Conservation (phyloP, 1,140 invertebrate species). For the Hylaeus anthracinus region DNA sequence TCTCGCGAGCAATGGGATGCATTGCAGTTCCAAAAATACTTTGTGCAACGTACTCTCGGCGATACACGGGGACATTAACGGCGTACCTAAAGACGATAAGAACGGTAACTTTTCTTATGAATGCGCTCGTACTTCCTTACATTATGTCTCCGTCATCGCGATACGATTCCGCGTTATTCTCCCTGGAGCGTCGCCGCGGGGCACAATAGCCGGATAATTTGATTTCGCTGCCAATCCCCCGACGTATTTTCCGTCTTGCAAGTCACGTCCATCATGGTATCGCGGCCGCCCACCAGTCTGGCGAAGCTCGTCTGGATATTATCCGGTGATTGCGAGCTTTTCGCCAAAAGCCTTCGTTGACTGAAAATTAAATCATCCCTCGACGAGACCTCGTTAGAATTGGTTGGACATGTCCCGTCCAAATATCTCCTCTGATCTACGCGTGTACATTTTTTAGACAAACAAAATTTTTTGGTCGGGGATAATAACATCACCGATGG, state of each 20-base stretch:
- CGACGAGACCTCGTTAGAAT: constrained; percentile 31
- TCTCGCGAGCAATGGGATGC: constrained; percentile 29
- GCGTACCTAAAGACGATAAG: constrained; percentile 16
- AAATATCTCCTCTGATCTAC: neutral
- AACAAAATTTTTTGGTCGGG: too few species aligned
- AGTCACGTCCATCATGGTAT: constrained; percentile 32
- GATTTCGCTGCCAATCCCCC: neutral
- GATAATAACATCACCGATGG: too few species aligned
- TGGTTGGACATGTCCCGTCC: neutral
- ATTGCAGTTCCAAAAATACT: constrained; percentile 31
- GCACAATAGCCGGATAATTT: constrained; percentile 26
- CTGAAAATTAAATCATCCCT: constrained; percentile 36
- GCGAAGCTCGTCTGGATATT: constrained; percentile 21
- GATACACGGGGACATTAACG: constrained; percentile 12
- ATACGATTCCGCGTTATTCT: constrained; percentile 1
- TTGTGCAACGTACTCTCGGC: neutral
- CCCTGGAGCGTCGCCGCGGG: too few species aligned
- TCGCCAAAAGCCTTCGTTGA: constrained; percentile 5
- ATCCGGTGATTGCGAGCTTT: constrained; percentile 45
- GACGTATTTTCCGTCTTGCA: constrained; percentile 12
- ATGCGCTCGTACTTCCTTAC: constrained; percentile 10
- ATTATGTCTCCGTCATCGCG: constrained; percentile 22
- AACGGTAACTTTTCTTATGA: constrained; percentile 23
- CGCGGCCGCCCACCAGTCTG: neutral
- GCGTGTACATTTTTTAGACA: neutral